Conservation (phyloP, 2,113 vertebrate species). For the Propithecus coquereli region DNA sequence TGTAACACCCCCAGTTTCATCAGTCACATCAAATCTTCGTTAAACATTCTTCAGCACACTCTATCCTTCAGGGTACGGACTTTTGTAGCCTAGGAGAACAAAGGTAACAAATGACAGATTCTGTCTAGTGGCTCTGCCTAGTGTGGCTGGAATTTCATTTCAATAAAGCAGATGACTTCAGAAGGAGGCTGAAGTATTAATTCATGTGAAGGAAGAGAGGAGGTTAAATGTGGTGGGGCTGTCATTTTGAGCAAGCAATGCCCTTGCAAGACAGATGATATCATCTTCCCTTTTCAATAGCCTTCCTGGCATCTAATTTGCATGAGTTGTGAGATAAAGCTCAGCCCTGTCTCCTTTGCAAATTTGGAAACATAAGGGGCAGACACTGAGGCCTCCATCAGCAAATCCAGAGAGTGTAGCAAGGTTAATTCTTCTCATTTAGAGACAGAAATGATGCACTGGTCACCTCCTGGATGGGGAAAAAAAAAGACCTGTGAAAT, state of each 20-base stretch:
- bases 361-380: conserved; percentile 56
- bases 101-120: conserved; percentile 41
- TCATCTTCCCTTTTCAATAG: conserved; percentile 67
- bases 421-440: conserved; percentile 45
- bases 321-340: conserved; percentile 72
- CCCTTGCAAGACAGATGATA: conserved; percentile 69
- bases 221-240: conserved; percentile 51
- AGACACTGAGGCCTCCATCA: not conserved
- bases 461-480: not conserved
- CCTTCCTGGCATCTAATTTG: conserved; percentile 68
- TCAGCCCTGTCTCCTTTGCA: conserved; percentile 67
- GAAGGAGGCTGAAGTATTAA: conserved; percentile 25
- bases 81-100: conserved; percentile 14
- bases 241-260: conserved; percentile 60
- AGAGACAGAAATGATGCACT: conserved; percentile 32
- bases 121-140: not conserved
- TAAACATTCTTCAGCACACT: not conserved
- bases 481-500: conserved; percentile 25
- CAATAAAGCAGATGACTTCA: conserved; percentile 46
- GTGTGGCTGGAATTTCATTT: conserved; percentile 56
- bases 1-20: not conserved
- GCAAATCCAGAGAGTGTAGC: conserved; percentile 44
- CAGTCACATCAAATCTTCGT: not conserved
- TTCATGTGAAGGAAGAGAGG: conserved; percentile 40
- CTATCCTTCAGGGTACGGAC: not conserved